These are phyloP conservation scores for Colletes gigas DNA, from an alignment of 1,140 invertebrate species.

Conservation along the genomic window DNA sequence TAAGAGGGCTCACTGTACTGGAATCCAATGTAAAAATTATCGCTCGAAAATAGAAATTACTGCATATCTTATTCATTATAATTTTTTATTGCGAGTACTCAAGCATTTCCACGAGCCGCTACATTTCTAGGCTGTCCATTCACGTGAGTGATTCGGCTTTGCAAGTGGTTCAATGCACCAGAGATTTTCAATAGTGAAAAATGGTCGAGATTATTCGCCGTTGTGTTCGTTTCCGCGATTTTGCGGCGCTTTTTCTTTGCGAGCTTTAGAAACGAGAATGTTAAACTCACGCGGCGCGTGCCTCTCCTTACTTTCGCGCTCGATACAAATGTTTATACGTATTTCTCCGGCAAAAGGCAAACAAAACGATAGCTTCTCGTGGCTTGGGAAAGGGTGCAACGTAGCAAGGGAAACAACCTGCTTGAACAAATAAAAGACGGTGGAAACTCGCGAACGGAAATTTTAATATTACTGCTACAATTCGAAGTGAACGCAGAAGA, in stretches of 20 bases:
- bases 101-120: not conserved
- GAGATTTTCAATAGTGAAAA: not conserved
- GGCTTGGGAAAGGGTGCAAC: constrained; percentile 17
- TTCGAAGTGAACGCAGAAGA: constrained; percentile 23
- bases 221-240: not conserved
- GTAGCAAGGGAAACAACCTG: constrained; percentile 24
- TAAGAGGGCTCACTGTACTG: too few relatives aligned
- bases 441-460: constrained; percentile 40
- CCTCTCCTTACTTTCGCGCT: constrained; percentile 26
- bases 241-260: not conserved
- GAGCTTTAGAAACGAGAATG: not conserved
- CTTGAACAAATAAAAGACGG: constrained; percentile 26
- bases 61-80: too few relatives aligned
- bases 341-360: constrained; percentile 50
- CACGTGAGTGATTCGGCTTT: not conserved
- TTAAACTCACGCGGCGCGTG: constrained; percentile 26
- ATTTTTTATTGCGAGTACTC: too few relatives aligned
- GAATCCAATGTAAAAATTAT: too few relatives aligned
- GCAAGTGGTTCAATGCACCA: not conserved
- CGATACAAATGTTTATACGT: constrained; percentile 63
- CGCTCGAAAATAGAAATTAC: too few relatives aligned
- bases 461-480: constrained; percentile 34
- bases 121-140: not conserved
- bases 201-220: not conserved
- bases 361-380: constrained; percentile 58